Conservation (phyloP, 2,888 invertebrate species). For the Amphipoea oculea region DNA sequence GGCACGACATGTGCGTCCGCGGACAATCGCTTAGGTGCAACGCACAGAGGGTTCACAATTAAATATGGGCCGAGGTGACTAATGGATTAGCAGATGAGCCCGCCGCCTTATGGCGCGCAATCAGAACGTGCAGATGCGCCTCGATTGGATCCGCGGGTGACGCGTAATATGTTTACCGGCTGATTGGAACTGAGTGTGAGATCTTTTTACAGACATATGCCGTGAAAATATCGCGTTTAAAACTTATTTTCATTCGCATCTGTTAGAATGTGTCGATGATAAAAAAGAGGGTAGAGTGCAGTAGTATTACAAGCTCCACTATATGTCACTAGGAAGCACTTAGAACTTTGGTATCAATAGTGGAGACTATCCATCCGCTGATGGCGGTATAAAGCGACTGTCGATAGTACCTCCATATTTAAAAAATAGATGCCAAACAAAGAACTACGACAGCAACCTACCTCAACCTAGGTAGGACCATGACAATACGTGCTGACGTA, state of each 20-base stretch:
- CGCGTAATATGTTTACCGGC: slow-evolving; percentile 65
- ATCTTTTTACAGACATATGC: slow-evolving; percentile 47
- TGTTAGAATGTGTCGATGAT: slow-evolving; percentile 20
- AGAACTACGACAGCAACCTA: slow-evolving; percentile 8
- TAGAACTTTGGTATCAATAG: neutral
- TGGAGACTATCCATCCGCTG: neutral
- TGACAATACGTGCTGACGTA: neutral
- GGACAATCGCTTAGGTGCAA: slow-evolving; percentile 84
- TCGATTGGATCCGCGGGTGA: slow-evolving; percentile 77
- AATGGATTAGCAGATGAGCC: slow-evolving; percentile 88
- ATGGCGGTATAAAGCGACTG: neutral
- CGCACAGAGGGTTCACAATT: slow-evolving; percentile 78
- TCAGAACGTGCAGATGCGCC: slow-evolving; percentile 84
- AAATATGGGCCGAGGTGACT: slow-evolving; percentile 88
- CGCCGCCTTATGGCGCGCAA: slow-evolving; percentile 85
- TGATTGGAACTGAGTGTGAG: slow-evolving; percentile 46
- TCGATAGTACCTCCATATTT: neutral
- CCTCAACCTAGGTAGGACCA: slow-evolving; percentile 18
- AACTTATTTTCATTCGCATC: slow-evolving; percentile 43
- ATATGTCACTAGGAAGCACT: neutral
- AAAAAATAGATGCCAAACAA: neutral
- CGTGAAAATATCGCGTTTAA: slow-evolving; percentile 37
- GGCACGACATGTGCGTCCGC: slow-evolving; percentile 87
- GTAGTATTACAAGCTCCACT: neutral
- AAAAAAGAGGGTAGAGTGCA: neutral